These are phyloP conservation scores for Holothuria glaberrima DNA, from an alignment of 35 echinoderm and acorn worm species.

Conservation along the genomic window DNA sequence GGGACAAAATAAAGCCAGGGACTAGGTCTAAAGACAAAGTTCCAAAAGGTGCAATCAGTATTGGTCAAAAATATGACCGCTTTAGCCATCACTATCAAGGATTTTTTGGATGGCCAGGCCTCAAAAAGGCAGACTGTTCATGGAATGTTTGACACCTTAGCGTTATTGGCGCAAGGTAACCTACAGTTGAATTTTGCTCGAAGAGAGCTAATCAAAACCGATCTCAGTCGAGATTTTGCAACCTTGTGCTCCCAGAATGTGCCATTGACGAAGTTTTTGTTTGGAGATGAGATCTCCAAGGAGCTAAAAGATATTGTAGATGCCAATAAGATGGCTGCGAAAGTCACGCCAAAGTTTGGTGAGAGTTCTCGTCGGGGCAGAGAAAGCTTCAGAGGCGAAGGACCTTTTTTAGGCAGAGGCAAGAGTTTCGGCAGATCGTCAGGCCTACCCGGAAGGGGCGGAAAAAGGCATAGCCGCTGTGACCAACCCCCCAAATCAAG, in stretches of 20 bases:
- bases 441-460: constrained; percentile 10
- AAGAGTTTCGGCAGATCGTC: constrained; percentile 3
- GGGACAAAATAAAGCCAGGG: constrained; percentile 11
- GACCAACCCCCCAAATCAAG: constrained; percentile 13
- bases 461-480: background rate
- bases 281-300: too few species aligned
- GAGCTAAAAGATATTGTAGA: too few species aligned
- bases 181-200: constrained; percentile 42
- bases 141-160: constrained; percentile 29
- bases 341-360: constrained; percentile 45
- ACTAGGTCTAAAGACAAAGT: constrained; percentile 32
- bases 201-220: constrained; percentile 50
- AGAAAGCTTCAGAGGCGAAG: constrained; percentile 37
- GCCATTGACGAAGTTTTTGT: too few species aligned
- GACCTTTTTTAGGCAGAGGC: constrained; percentile 19
- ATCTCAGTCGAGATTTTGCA: background rate
- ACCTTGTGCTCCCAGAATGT: background rate
- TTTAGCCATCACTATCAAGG: constrained; percentile 36
- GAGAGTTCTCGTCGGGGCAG: constrained; percentile 50
- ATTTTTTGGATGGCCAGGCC: constrained; percentile 44
- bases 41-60: constrained; percentile 37
- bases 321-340: constrained; percentile 41
- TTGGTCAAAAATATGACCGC: constrained; percentile 48
- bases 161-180: constrained; percentile 52
- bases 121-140: constrained; percentile 36